A percentile compares a stretch with the other conserved stretches of the same genome.
Conservation (phyloP, 2,113 vertebrate genomes). For the Mus pahari region DNA sequence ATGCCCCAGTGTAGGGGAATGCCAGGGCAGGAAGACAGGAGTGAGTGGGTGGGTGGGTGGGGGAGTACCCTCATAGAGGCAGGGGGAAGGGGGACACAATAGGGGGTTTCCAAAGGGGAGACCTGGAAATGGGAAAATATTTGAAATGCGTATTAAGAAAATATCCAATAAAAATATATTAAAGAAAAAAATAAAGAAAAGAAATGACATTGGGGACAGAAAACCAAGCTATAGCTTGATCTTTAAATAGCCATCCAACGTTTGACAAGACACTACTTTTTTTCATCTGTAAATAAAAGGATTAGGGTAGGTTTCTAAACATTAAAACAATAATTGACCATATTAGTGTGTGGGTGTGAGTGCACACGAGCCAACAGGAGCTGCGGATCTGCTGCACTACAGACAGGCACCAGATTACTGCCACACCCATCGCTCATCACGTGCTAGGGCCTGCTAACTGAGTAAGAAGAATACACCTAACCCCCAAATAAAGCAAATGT, state of each 20-base stretch:
- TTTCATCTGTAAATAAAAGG: constrained; percentile 40
- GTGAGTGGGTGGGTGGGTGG: too few relatives aligned
- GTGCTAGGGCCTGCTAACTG: constrained; percentile 18
- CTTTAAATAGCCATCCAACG: not conserved
- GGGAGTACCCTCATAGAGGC: too few relatives aligned
- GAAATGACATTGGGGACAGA: constrained; percentile 1
- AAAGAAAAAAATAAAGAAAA: not conserved
- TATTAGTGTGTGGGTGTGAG: not conserved
- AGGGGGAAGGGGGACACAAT: too few relatives aligned
- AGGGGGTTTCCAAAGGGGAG: too few relatives aligned
- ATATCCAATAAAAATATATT: too few relatives aligned
- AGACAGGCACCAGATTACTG: too few relatives aligned
- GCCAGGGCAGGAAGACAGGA: too few relatives aligned
- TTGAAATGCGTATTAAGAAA: too few relatives aligned
- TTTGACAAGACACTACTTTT: not conserved
- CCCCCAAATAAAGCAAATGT: not conserved
- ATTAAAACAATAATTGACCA: not conserved
- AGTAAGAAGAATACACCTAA: not conserved
- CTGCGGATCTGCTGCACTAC: not conserved
- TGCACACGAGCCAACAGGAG: rapidly evolving
- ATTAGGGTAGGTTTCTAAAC: not conserved
- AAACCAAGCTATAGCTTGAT: not conserved
- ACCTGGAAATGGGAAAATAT: too few relatives aligned
- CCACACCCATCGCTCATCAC: not conserved
- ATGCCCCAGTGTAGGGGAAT: too few relatives aligned